Evolutionary conservation across 2,113 vertebrate genomes (phyloP).

Genomic region (Lontra canadensis): DNA sequence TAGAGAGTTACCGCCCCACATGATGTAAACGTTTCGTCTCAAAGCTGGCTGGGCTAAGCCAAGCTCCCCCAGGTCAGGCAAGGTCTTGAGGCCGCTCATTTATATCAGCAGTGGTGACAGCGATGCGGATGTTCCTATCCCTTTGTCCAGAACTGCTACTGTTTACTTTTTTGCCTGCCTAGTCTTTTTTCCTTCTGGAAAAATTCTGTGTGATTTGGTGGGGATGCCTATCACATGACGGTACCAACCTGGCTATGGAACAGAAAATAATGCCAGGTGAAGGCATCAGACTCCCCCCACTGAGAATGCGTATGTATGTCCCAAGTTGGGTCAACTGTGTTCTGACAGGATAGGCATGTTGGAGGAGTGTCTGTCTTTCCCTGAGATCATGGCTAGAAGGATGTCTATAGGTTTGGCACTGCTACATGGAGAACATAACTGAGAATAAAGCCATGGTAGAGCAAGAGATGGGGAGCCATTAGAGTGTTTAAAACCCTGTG

Average conservation of each 20-base stretch:
- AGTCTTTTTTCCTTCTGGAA: neutral
- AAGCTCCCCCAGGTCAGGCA: neutral
- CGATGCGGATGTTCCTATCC: neutral
- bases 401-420: neutral
- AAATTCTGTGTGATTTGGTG: conserved; percentile 9
- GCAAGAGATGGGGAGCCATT: neutral
- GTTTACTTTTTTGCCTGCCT: neutral
- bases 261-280: neutral
- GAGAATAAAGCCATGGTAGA: neutral
- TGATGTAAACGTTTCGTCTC: neutral
- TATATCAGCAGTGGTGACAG: neutral
- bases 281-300: neutral
- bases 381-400: neutral
- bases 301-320: neutral
- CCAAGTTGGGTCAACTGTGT: neutral
- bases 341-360: neutral
- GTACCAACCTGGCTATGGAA: neutral
- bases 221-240: neutral
- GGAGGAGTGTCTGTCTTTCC: neutral
- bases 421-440: neutral
- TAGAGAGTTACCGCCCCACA: neutral
- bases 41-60: neutral
- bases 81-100: neutral
- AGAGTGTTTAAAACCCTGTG: neutral
- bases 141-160: neutral